Conservation (phyloP, 53 echinoderm and acorn worm species). For the Zoroaster sp. region DNA sequence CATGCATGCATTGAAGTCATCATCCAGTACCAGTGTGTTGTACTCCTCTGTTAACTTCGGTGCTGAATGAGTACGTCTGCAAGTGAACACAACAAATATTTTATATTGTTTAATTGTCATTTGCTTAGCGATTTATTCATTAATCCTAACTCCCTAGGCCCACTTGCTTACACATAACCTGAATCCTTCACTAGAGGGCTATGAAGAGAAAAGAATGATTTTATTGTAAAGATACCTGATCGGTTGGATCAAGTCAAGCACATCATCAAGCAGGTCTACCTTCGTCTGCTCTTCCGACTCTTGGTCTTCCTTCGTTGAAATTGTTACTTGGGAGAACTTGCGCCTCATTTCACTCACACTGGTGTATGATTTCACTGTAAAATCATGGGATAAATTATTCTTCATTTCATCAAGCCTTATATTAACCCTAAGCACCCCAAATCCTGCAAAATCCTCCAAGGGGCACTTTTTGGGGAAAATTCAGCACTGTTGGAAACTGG, state of each 20-base stretch:
- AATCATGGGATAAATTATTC: background rate
- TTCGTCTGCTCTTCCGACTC: slow-evolving; percentile 25
- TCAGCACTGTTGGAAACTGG: too few species aligned
- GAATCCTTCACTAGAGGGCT: too few species aligned
- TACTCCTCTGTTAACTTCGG: slow-evolving; percentile 80
- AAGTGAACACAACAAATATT: background rate
- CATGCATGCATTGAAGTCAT: slow-evolving; percentile 90
- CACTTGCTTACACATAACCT: too few species aligned
- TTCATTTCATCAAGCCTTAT: background rate
- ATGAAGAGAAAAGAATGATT: too few species aligned
- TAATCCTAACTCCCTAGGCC: too few species aligned
- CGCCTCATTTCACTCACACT: slow-evolving; percentile 53
- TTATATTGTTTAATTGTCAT: background rate
- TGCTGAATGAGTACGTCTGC: slow-evolving; percentile 70
- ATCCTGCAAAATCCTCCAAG: too few species aligned
- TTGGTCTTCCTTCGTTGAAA: slow-evolving; percentile 21
- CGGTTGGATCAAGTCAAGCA: slow-evolving; percentile 4
- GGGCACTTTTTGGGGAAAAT: too few species aligned
- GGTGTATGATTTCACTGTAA: slow-evolving; percentile 33
- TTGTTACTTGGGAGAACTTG: slow-evolving; percentile 42
- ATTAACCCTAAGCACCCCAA: too few species aligned
- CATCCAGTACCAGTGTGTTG: slow-evolving; percentile 67
- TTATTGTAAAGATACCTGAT: slow-evolving; percentile 24
- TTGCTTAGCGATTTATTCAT: too few species aligned
- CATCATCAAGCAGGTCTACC: background rate